Evolutionary conservation across 2,113 vertebrate species (phyloP), one percentile per base, ranked within the genome.

Genomic region (Tachysurus vachellii): DNA sequence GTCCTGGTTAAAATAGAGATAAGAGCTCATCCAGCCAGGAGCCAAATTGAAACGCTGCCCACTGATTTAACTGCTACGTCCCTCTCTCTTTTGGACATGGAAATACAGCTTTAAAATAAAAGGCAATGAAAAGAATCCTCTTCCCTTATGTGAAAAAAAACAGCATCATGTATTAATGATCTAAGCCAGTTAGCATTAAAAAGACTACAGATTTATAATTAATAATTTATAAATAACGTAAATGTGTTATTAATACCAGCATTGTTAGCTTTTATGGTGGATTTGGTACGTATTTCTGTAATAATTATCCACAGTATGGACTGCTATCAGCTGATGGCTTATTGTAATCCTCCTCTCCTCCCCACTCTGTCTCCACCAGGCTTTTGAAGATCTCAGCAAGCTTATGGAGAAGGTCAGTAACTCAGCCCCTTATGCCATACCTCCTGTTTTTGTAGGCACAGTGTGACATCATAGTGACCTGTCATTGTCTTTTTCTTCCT

Each of bases 301-400:
- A 28, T 70, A 14, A 44, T 77, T 28, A 54, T 14, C 13, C 0
- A 5, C 31, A 28, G 31, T 54, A 16, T 71, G 17, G 31, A 28
- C 62, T 71, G 54, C 57, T 82, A 11, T 44, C 54, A 75, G 47
- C 13, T 68, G 42, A 80, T 26, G n/a, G 5, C n/a, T 56, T 86
- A 2, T 44, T 81, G 26, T 85, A 31, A 85, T 62, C 23, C 28
- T 77, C 14, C 56, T 82, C 47, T 77, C 42, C 11, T 61, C 57
- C 21, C 9, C 81, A 85, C 80, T 86, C 7, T 76, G 88, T 64
- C 61, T 86, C 21, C 86, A 85, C 88, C 93, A 99, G 98, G 98
- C 98, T 75, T 99, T 99, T 94, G 98, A 98, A 93, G 98, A 99
- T 88, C 98, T 99, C 85, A 98, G 96, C 94, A 97, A 99, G 88